Conservation (phyloP, 1,140 invertebrate species). For the Eriosoma lanigerum region DNA sequence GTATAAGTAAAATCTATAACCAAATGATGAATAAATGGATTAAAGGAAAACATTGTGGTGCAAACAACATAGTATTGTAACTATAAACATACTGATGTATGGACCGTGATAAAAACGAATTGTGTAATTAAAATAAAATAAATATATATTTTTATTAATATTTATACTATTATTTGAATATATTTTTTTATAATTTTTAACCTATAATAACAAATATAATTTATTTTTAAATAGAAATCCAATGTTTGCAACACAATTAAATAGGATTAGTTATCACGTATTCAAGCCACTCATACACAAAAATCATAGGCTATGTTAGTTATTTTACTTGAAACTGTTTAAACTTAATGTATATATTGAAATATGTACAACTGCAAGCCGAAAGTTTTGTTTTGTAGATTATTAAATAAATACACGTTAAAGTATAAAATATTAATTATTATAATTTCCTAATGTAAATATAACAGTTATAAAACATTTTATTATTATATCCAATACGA, state of each 20-base stretch:
- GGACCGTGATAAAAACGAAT: not conserved
- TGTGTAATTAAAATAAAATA: not conserved
- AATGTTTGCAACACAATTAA: slow-evolving; percentile 4
- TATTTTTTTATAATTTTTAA: no score
- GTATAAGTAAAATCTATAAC: slow-evolving; percentile 10
- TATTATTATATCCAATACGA: no score
- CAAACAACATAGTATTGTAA: not conserved
- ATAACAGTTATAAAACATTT: no score
- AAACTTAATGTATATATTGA: not conserved
- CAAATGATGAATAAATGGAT: slow-evolving; percentile 27
- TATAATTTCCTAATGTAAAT: no score
- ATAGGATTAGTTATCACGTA: slow-evolving; percentile 37
- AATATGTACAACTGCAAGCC: slow-evolving; percentile 18
- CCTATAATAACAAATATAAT: no score
- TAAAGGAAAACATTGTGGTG: slow-evolving; percentile 24
- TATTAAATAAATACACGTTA: not conserved
- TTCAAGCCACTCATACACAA: slow-evolving; percentile 42
- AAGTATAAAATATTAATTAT: no score
- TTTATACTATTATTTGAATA: no score
- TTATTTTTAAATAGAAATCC: not conserved
- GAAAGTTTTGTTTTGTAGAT: not conserved
- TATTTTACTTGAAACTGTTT: slow-evolving; percentile 6
- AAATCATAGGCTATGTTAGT: slow-evolving; percentile 31
- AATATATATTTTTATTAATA: not conserved
- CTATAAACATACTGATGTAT: not conserved